phyloP scores from a whole-genome alignment of 1,140 invertebrate genomes.

The Aricia agestis region DNA sequence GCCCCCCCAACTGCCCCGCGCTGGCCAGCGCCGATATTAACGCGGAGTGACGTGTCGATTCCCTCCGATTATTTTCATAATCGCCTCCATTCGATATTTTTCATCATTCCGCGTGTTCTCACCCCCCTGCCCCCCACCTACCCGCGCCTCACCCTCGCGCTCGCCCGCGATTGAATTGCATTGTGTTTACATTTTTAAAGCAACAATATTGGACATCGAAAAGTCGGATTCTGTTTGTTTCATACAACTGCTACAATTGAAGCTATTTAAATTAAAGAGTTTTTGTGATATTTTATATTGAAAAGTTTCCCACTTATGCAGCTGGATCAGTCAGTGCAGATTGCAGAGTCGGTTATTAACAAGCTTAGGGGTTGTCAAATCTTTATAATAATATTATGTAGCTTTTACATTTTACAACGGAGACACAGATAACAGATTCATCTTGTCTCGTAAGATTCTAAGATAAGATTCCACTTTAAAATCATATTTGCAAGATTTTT shows the following conservation, averaged over 20 bases:
- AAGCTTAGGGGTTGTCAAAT: no score
- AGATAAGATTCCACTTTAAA: no score
- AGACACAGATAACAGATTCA: no score
- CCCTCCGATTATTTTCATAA: conserved; percentile 7
- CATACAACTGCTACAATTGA: background rate
- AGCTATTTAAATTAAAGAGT: background rate
- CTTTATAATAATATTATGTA: no score
- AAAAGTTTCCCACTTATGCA: background rate
- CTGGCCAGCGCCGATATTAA: background rate
- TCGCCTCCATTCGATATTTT: conserved; percentile 10
- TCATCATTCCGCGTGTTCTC: background rate
- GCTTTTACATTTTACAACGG: no score
- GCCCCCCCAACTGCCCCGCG: background rate
- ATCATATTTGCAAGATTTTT: no score
- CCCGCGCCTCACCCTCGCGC: background rate
- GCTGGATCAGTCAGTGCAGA: background rate
- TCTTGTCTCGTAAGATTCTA: no score
- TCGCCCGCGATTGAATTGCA: background rate
- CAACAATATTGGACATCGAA: conserved; percentile 1
- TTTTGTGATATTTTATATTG: background rate
- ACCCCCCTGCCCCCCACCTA: background rate
- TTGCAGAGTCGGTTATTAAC: no score
- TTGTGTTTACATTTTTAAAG: conserved; percentile 2
- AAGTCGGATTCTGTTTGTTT: background rate
- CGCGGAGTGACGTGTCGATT: conserved; percentile 2